These are phyloP conservation scores for Listronotus oregonensis DNA, from an alignment of 1,140 invertebrate species.

Conservation along the genomic window DNA sequence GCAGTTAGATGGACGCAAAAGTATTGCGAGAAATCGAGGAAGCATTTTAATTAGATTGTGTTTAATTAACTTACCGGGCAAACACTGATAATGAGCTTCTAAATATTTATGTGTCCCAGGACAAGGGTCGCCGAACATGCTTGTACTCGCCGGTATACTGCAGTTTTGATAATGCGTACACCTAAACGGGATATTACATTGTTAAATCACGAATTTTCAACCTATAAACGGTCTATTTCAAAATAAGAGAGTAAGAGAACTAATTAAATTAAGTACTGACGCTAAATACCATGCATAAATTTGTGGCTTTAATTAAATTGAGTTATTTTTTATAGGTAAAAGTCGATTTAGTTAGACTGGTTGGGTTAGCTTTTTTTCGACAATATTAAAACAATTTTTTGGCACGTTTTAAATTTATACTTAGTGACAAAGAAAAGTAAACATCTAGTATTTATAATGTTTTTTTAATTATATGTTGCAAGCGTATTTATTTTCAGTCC, in stretches of 20 bases:
- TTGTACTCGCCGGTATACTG: conserved; percentile 85
- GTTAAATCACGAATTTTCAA: conserved; percentile 10
- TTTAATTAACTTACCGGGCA: conserved; percentile 72
- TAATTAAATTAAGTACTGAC: too few relatives aligned
- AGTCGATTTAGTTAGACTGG: too few relatives aligned
- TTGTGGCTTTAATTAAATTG: too few relatives aligned
- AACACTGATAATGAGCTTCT: conserved; percentile 94
- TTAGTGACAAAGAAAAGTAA: too few relatives aligned
- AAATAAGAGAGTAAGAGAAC: background rate
- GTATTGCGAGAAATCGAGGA: conserved; percentile 45
- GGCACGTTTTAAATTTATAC: too few relatives aligned
- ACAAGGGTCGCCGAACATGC: conserved; percentile 92
- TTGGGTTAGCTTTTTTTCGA: too few relatives aligned
- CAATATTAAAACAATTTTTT: too few relatives aligned
- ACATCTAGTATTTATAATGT: too few relatives aligned
- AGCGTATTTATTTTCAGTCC: too few relatives aligned
- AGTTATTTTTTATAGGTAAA: too few relatives aligned
- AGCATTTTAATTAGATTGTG: conserved; percentile 41
- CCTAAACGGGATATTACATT: conserved; percentile 59
- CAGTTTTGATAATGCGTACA: conserved; percentile 90
- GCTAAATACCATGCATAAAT: too few relatives aligned
- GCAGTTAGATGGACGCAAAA: conserved; percentile 13
- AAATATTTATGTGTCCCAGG: conserved; percentile 93
- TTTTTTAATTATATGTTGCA: too few relatives aligned
- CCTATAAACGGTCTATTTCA: conserved; percentile 10